A percentile compares a stretch with the other conserved stretches of the same genome.
Evolutionary conservation across 2,797 vertebrate genomes (phyloP).

Genomic region (Labroides dimidiatus): DNA sequence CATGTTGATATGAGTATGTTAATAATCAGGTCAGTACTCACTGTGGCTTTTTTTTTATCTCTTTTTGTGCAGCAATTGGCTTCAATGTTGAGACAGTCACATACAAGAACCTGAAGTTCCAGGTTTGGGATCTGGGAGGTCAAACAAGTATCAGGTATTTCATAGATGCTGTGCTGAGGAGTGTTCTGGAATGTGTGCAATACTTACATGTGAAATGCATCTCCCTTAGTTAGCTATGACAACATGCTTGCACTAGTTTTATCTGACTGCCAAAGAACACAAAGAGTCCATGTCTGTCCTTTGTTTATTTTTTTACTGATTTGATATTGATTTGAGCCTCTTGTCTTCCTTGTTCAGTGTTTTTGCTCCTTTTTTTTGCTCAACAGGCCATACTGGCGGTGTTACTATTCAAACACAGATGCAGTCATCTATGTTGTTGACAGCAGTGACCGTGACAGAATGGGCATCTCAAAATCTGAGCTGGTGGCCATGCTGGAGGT

Average conservation of each 20-base stretch:
- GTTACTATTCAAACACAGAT: constrained; percentile 99
- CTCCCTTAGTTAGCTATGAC: background rate
- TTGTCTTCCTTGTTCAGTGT: no score
- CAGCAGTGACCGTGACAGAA: constrained; percentile 97
- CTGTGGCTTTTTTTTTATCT: background rate
- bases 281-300: no score
- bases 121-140: constrained; percentile 98
- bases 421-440: constrained; percentile 99
- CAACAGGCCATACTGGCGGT: constrained; percentile 95
- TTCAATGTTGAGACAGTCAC: constrained; percentile 98
- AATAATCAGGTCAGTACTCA: background rate
- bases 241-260: no score
- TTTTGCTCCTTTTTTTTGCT: background rate
- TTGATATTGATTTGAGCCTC: no score
- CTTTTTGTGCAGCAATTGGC: constrained; percentile 89
- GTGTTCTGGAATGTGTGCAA: background rate
- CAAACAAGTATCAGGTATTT: constrained; percentile 97
- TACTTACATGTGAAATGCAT: background rate
- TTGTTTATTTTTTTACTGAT: no score
- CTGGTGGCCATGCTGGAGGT: constrained; percentile 99
- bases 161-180: background rate
- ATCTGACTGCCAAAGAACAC: no score
- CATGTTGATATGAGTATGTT: no score
- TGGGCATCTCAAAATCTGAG: constrained; percentile 98
- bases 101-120: constrained; percentile 97